phyloP scores from a whole-genome alignment of 2,797 vertebrate species.

The Tenualosa ilisha region DNA sequence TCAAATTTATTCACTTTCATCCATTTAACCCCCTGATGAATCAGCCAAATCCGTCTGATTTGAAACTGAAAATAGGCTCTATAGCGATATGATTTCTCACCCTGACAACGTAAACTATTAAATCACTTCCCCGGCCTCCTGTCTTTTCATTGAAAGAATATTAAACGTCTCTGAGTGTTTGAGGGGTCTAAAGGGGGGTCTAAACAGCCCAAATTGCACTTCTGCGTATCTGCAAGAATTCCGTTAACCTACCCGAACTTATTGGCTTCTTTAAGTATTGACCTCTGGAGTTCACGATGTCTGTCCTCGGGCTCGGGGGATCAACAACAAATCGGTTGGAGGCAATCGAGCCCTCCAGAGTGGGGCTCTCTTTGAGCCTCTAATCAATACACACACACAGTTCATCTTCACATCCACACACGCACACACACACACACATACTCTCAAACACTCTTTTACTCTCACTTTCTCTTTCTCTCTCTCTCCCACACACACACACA shows the following conservation, averaged over 20 bases:
- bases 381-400: neutral
- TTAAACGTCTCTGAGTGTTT: neutral
- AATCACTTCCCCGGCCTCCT: neutral
- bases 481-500: neutral
- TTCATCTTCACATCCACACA: neutral
- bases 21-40: neutral
- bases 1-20: neutral
- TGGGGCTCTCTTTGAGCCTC: neutral
- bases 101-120: neutral
- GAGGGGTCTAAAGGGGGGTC: neutral
- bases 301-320: conserved; percentile 32
- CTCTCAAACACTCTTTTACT: too few species aligned
- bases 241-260: neutral
- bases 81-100: neutral
- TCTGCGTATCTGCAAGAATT: conserved; percentile 13
- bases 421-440: too few species aligned
- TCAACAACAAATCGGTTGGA: conserved; percentile 38
- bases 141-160: neutral
- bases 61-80: neutral
- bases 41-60: neutral
- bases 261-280: conserved; percentile 48
- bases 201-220: neutral
- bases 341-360: conserved; percentile 15
- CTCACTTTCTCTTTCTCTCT: too few species aligned
- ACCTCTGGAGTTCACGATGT: conserved; percentile 35